phyloP scores from a whole-genome alignment of 2,888 invertebrate species.

The Ametastegia equiseti region DNA sequence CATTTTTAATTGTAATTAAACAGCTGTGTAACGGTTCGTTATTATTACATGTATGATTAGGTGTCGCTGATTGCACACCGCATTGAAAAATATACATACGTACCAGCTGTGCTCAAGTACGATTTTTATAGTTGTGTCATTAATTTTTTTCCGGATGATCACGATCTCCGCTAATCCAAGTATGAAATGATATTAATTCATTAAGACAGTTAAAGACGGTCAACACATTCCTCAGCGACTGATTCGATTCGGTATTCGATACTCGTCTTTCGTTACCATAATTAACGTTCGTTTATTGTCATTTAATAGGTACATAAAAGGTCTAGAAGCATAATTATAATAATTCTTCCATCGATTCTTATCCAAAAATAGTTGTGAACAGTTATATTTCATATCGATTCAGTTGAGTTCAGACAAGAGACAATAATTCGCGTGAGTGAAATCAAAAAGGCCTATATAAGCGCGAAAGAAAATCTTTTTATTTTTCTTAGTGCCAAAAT shows the following conservation, averaged over 20 bases:
- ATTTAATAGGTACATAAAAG: not conserved
- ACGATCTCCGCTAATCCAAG: not conserved
- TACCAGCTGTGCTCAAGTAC: slow-evolving; percentile 21
- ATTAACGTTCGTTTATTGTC: slow-evolving; percentile 10
- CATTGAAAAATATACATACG: not conserved
- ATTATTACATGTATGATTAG: not conserved
- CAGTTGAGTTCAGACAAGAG: too few species aligned
- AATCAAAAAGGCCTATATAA: too few species aligned
- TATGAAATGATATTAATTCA: not conserved
- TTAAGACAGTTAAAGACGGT: not conserved
- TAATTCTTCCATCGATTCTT: too few species aligned
- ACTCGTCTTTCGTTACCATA: not conserved
- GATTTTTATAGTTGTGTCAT: not conserved
- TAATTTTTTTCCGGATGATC: too few species aligned
- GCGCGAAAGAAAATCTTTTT: too few species aligned
- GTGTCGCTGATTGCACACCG: not conserved
- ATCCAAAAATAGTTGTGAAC: too few species aligned
- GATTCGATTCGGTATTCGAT: slow-evolving; percentile 1
- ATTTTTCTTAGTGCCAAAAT: too few species aligned
- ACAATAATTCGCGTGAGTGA: too few species aligned
- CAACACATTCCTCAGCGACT: not conserved
- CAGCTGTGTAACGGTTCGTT: not conserved
- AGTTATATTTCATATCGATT: too few species aligned
- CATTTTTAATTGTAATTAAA: not conserved
- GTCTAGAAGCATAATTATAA: too few species aligned